Base-by-base conservation (phyloP, 2,113 vertebrate species). In the Thunnus thynnus region DNA sequence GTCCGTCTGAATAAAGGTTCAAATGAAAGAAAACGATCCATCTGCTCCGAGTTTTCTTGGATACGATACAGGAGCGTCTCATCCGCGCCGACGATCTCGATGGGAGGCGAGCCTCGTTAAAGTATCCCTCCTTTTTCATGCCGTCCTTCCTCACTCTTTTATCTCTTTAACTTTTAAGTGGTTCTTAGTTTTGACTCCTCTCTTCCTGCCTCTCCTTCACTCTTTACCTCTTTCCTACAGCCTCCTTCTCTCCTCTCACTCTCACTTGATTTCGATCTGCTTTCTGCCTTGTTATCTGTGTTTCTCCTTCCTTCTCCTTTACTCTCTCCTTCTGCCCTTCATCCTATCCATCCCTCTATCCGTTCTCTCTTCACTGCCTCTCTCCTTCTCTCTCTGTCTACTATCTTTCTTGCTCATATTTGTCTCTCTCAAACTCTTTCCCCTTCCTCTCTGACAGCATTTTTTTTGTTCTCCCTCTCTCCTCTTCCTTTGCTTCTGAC, bases 31-130 rank as follows among this genome's bases (percentile, higher is more conserved):
- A 27, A 71, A 41, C 2, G 41, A 36, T 65, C 25, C 47, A 10
- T 71, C 44, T 75, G 27, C 25, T 61, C 8, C 2, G 9, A 5
- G 11, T 56, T 44, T 32, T 46, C 17, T 48, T 51, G 27, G 52
- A 11, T 41, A 22, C 12, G 65, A 44, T 47, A 62, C 32, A n/a
- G 11, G 20, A 47, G 48, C 30, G 2, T 58, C 30, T 36, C 25
- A 41, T n/a, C n/a, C 11, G n/a, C 50, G 11, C 25, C 36, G 65
- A 68, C 36, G 25, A 68, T 11, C n/a, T 41, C 6, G 13, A 10
- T 30, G 55, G 54, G 54, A 58, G 69, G 54, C 11, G 56, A 41
- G 63, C 10, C 16, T 72, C 36, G 47, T 32, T 41, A 36, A 67
- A 56, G 1, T 13, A n/a, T n/a, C 22, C 32, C 18, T 55, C 13